Percentiles rank a stretch among this genome's conserved stretches.
These are phyloP conservation scores for Cryptus armator DNA, from an alignment of 2,888 invertebrate genomes.

Conservation along the genomic window DNA sequence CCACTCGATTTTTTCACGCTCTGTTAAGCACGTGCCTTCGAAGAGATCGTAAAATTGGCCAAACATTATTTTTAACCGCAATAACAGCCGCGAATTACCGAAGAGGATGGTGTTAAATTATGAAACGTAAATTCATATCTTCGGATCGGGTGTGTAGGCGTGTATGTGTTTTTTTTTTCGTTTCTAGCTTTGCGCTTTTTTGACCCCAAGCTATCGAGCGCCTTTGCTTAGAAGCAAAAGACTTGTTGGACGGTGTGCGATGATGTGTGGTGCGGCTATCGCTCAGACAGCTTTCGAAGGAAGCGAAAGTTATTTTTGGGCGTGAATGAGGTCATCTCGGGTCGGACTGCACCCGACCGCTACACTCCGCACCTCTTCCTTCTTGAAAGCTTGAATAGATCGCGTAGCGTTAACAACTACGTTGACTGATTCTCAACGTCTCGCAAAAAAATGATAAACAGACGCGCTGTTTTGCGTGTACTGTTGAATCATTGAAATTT, in stretches of 20 bases:
- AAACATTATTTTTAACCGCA: constrained; percentile 9
- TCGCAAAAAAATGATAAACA: background rate
- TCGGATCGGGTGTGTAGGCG: background rate
- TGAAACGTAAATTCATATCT: constrained; percentile 9
- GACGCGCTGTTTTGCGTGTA: background rate
- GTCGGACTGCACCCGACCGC: constrained; percentile 56
- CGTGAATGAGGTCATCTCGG: constrained; percentile 79
- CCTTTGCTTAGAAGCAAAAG: constrained; percentile 19
- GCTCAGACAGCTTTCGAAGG: constrained; percentile 68
- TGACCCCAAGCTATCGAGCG: constrained; percentile 48
- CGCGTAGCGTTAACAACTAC: constrained; percentile 4
- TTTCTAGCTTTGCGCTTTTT: background rate
- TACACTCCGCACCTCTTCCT: constrained; percentile 46
- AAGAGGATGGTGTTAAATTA: background rate
- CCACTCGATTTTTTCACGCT: constrained; percentile 64
- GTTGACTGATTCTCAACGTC: background rate
- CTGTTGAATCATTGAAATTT: constrained; percentile 5
- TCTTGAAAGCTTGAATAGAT: constrained; percentile 22
- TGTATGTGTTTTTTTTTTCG: constrained; percentile 14
- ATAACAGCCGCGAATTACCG: constrained; percentile 31
- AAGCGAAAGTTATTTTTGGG: constrained; percentile 80
- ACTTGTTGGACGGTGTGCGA: constrained; percentile 26
- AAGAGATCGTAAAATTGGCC: constrained; percentile 42
- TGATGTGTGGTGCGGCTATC: constrained; percentile 51
- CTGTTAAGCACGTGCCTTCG: constrained; percentile 55